Evolutionary conservation across 2,888 invertebrate genomes (phyloP), one percentile per base, ranked within the genome.

Genomic region (Xylocampa areola): DNA sequence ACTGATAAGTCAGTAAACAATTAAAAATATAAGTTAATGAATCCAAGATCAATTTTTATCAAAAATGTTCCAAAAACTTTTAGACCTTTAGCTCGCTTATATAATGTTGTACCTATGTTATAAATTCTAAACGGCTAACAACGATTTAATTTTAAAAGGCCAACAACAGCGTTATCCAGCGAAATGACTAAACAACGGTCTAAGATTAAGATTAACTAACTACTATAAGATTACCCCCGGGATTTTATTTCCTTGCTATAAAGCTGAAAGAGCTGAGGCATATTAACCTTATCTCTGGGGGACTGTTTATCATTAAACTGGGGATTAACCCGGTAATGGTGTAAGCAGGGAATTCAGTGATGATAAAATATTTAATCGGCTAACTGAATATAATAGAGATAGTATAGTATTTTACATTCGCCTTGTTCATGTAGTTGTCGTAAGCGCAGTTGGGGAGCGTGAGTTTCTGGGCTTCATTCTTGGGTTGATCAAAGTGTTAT

Each of bases 271-370:
- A 66, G 49, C 65, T 10, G 19, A 33, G 27, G 49, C 41, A 57
- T 66, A 57, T 70, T 66, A 66, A 70, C 65, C 32, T 57, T 70
- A 70, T 66, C 65, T 70, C 65, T 16, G 2, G 71, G 58, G 66
- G 29, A 45, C 49, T 57, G 41, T 70, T 70, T 66, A 70, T 66
- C 66, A 66, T 66, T 64, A 64, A 68, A 63, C 7, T 41, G 17
- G 21, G 41, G 48, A 55, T 70, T 64, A 45, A 65, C 48, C 58
- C 27, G 21, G 19, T 16, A 41, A 32, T 16, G 11, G 36, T 45
- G 65, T 65, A 65, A 69, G 48, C 54, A 62, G 27, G 16, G 32
- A 40, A 51, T 40, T 45, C 43, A 30, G 33, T 39, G 33, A 6
- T 41, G 40, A 39, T 44, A 41, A 32, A 44, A 29, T 17, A 16